Evolutionary conservation across 2,888 invertebrate species (phyloP), one percentile per base, ranked within the genome.

Genomic region (Iphiclides podalirius): DNA sequence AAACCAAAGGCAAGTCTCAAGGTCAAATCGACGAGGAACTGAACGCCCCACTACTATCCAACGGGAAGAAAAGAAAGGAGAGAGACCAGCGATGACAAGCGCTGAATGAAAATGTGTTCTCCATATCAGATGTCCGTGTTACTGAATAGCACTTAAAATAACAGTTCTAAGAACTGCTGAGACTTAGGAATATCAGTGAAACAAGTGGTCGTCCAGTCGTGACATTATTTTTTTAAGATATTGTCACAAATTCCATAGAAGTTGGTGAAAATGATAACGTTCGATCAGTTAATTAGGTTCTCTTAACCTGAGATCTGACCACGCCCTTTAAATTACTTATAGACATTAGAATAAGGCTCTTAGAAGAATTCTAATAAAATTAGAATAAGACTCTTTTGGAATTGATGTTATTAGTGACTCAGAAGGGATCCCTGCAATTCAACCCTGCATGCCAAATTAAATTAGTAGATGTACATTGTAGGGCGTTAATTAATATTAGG

Each of bases 21-120:
- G 67, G 75, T 39, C 79, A 87, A 54, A 84, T 87, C 0, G 66
- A 78, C 3, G 73, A 79, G 23, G 70, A 66, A 1, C 57, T 87
- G 1, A 71, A 79, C 13, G 82, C 84, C 2, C 78, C 85, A 0
- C 58, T 81, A 45, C 20, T 85, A 1, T 61, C 79, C 12, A 52
- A 66, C 9, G 57, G 53, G 42, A 60, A 44, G 57, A 58, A 58
- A 7, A 66, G 63, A 35, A 77, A 72, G 52, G 49, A 63, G 16
- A 64, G 68, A 20, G 67, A 71, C 14, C 63, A 72, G 40, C 76
- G 81, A 81, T 83, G 82, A 84, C 79, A 72, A 20, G 55, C 50
- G 17, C 33, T 13, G 17, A 45, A 54, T 57, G 60, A 36, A 45
- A 64, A 7, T 64, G 65, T 72, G 16, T 66, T 72, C 37, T 64